Percentiles rank a stretch among this genome's conserved stretches.
phyloP scores from a whole-genome alignment of 2,113 vertebrate species.

The Nesoenas mayeri region DNA sequence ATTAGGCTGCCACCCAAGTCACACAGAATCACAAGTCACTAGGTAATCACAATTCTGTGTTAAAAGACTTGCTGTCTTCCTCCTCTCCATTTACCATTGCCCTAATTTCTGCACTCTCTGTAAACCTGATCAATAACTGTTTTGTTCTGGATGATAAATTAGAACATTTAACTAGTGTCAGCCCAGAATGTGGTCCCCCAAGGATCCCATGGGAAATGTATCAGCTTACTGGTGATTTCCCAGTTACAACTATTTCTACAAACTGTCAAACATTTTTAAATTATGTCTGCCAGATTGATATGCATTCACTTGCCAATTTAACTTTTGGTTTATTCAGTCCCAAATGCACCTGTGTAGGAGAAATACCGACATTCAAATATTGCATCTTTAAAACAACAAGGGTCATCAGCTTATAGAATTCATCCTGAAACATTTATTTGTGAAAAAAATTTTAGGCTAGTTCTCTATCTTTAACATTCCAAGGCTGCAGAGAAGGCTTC shows the following conservation, averaged over 20 bases:
- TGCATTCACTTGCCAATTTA: neutral
- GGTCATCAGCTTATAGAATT: neutral
- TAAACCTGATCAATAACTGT: neutral
- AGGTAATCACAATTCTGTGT: neutral
- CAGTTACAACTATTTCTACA: slow-evolving; percentile 36
- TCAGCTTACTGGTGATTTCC: neutral
- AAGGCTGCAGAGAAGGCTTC: neutral
- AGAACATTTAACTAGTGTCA: neutral
- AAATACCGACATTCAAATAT: neutral
- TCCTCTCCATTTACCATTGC: neutral
- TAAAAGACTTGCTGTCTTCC: neutral
- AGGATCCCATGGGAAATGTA: neutral
- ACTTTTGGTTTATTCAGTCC: neutral
- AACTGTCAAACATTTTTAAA: neutral
- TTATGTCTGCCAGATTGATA: neutral
- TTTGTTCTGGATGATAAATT: neutral
- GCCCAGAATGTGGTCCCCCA: neutral
- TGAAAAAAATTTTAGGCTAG: neutral
- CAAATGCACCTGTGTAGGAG: neutral
- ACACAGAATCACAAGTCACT: neutral
- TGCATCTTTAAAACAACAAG: neutral
- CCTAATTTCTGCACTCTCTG: neutral
- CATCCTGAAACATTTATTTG: neutral
- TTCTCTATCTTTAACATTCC: neutral
- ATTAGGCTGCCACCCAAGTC: neutral